Base-by-base conservation (phyloP, 2,797 vertebrate species). In the Buceros bicornis region DNA sequence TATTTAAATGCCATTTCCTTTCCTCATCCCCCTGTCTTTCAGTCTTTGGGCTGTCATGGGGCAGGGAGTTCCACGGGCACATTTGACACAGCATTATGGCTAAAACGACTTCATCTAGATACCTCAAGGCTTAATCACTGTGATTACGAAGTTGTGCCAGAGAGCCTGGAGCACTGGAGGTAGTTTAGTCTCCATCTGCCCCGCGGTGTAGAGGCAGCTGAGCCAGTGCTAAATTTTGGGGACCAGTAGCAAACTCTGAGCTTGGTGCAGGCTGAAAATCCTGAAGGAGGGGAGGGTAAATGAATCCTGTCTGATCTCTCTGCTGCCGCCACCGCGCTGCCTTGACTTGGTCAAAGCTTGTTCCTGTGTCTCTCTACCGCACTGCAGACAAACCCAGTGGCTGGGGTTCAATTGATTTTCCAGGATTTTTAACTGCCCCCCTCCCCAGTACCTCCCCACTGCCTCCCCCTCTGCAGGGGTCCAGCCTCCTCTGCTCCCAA, bases 171-270 rank as follows among this genome's bases (percentile, higher is more conserved):
- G 57, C 54, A 60, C 40, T 18, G 9, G 28, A 57, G 17, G 31
- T 22, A 18, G 18, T 76, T 80, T 37, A 50, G 84, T 66, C 33
- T 74, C 64, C 1, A 1, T 31, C 65, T 81, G 60, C 33, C 78
- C 73, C 0, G 1, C 0, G 0, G 16, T 2, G 6, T 8, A n/a
- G 40, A 14, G 25, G 5, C 19, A n/a, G 42, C 70, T 65, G 50
- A 54, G 50, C 47, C 29, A 16, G 48, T 37, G 29, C 74, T 77
- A 70, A 77, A 64, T 95, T 35, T 4, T 9, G 60, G 48, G 74
- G 22, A 82, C 47, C 74, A 29, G 67, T 6, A 45, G 45, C 54
- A 31, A 15, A 37, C 33, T 19, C 35, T 14, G 43, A 85, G 64
- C 47, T 70, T 7, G 4, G 51, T 2, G 47, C 15, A 7, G 54